phyloP scores from a whole-genome alignment of 2,888 invertebrate genomes.

The Electrophaes corylata region DNA sequence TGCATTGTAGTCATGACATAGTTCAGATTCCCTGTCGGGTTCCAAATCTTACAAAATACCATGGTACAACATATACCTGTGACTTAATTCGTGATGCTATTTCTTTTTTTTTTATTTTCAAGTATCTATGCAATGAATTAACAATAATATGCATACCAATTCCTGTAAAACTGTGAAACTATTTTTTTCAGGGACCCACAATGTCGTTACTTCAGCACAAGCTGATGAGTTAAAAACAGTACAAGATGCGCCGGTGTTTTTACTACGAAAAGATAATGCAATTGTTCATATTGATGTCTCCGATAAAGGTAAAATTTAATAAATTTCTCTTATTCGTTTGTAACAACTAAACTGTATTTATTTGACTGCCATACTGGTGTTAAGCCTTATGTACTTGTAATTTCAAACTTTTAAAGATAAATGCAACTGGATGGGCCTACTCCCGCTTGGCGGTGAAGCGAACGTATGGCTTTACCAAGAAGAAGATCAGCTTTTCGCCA shows the following conservation, averaged over 20 bases:
- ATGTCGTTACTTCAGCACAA: conserved; percentile 40
- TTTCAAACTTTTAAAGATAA: conserved; percentile 51
- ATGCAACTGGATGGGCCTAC: conserved; percentile 65
- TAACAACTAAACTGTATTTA: too few relatives aligned
- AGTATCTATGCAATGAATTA: too few relatives aligned
- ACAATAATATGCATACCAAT: too few relatives aligned
- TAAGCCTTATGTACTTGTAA: too few relatives aligned
- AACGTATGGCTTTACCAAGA: conserved; percentile 68
- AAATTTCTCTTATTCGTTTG: too few relatives aligned
- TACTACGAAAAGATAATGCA: conserved; percentile 44
- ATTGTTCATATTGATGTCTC: conserved; percentile 55
- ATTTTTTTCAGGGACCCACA: conserved; percentile 49
- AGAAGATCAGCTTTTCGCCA: conserved; percentile 52
- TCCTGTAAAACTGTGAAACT: background rate
- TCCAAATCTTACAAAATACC: too few relatives aligned
- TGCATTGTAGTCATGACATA: too few relatives aligned
- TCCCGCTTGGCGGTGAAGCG: conserved; percentile 55
- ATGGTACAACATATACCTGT: too few relatives aligned
- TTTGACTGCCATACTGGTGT: too few relatives aligned
- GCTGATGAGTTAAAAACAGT: conserved; percentile 42
- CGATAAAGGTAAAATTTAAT: conserved; percentile 55
- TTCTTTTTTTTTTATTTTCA: too few relatives aligned
- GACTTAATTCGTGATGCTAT: too few relatives aligned
- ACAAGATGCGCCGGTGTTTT: conserved; percentile 52
- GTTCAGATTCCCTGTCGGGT: too few relatives aligned